Conservation (phyloP, 1,140 invertebrate species). For the Lordiphosa mommai region DNA sequence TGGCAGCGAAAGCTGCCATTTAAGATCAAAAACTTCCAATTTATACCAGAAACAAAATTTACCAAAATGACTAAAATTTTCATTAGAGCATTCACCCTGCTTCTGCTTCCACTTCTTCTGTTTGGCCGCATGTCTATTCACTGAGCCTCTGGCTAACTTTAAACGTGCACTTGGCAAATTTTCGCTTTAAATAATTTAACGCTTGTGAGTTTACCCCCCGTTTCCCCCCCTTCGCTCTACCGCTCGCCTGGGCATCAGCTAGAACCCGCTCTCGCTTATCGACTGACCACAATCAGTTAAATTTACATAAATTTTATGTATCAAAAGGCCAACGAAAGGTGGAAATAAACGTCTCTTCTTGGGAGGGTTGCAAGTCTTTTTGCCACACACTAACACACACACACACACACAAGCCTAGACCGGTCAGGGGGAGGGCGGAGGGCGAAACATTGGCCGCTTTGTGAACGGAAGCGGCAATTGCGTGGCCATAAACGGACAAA, state of each 20-base stretch:
- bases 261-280: slow-evolving; percentile 5
- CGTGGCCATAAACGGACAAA: slow-evolving; percentile 8
- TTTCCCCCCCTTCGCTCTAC: not conserved
- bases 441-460: slow-evolving; percentile 4
- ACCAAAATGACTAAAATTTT: not conserved
- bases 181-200: slow-evolving; percentile 8
- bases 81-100: no score
- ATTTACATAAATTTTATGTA: slow-evolving; percentile 15
- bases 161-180: slow-evolving; percentile 8
- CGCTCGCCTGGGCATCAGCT: not conserved
- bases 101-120: not conserved
- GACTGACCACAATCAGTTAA: slow-evolving; percentile 2
- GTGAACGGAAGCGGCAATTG: slow-evolving; percentile 13
- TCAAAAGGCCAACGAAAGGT: not conserved
- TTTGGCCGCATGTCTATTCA: not conserved
- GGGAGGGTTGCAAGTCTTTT: not conserved
- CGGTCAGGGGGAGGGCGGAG: not conserved
- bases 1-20: slow-evolving; percentile 24
- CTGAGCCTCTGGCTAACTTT: not conserved
- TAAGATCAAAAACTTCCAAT: not conserved
- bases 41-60: not conserved
- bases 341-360: not conserved
- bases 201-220: not conserved
- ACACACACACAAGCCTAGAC: not conserved
- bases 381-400: not conserved